Evolutionary conservation across 2,113 vertebrate genomes (phyloP).

Genomic region (Chaetodon trifascialis): DNA sequence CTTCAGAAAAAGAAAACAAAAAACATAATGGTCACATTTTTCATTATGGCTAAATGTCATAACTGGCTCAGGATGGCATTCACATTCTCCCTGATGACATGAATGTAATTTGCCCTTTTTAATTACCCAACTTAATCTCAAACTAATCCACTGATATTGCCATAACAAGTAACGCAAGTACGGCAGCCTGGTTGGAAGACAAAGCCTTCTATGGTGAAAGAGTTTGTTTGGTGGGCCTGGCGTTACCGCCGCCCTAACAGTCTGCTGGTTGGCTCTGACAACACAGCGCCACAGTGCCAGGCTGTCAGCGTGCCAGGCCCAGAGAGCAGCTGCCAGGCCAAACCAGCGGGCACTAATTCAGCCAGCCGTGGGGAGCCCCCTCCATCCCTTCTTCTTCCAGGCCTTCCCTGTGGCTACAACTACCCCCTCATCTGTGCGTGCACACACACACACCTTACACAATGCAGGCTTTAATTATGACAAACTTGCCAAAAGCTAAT

Average conservation of each 20-base stretch:
- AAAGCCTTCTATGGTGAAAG: conserved; percentile 66
- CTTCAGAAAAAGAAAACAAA: conserved; percentile 6
- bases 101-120: conserved; percentile 67
- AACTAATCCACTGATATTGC: conserved; percentile 73
- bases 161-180: conserved; percentile 61
- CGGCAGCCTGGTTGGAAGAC: conserved; percentile 55
- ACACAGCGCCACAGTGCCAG: conserved; percentile 67
- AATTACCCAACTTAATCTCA: conserved; percentile 71
- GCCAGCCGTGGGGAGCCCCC: conserved; percentile 75
- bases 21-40: conserved; percentile 43
- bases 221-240: conserved; percentile 59
- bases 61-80: conserved; percentile 44
- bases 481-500: conserved; percentile 81
- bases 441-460: conserved; percentile 54
- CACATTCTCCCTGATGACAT: conserved; percentile 37
- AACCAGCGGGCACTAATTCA: conserved; percentile 82
- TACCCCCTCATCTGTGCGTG: conserved; percentile 49
- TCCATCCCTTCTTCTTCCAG: conserved; percentile 50
- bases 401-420: conserved; percentile 61
- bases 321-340: conserved; percentile 78
- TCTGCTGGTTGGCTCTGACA: conserved; percentile 77
- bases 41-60: conserved; percentile 69
- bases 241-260: conserved; percentile 52
- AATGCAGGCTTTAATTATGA: conserved; percentile 79
- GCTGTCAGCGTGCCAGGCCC: conserved; percentile 75